Conservation (phyloP, 1,140 invertebrate genomes). For the Sinella curviseta region DNA sequence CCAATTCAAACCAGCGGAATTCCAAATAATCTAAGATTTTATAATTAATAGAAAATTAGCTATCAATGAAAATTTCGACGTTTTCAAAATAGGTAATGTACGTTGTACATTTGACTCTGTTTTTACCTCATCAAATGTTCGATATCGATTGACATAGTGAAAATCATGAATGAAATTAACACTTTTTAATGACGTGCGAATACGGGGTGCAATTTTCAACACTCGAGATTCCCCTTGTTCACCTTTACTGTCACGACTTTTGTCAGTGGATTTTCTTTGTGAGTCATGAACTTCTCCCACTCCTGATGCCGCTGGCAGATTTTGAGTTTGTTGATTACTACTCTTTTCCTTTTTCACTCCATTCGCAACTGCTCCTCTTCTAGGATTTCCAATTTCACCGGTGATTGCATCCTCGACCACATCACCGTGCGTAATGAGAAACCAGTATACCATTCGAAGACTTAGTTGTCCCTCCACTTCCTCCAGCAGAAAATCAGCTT, state of each 20-base stretch:
- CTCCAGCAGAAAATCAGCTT: slow-evolving; percentile 44
- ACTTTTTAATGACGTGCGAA: slow-evolving; percentile 38
- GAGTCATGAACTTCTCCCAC: neutral
- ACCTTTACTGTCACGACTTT: neutral
- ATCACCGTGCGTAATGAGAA: slow-evolving; percentile 41
- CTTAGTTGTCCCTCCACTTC: slow-evolving; percentile 47
- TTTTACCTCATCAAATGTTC: slow-evolving; percentile 48
- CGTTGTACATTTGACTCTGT: no score
- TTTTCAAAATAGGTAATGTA: no score
- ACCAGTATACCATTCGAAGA: slow-evolving; percentile 45
- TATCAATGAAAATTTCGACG: no score
- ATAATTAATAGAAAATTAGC: neutral
- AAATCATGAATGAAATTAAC: slow-evolving; percentile 46
- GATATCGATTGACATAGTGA: slow-evolving; percentile 44
- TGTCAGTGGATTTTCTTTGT: neutral
- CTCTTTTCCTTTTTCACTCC: neutral
- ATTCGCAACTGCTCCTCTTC: neutral
- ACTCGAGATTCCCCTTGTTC: slow-evolving; percentile 18
- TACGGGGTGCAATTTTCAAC: slow-evolving; percentile 41
- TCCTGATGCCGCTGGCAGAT: neutral
- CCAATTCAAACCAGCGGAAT: slow-evolving; percentile 41
- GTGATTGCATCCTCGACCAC: slow-evolving; percentile 40
- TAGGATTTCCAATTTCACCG: neutral
- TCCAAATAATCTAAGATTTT: slow-evolving; percentile 45
- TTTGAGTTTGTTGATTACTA: neutral